Evolutionary conservation across 2,113 vertebrate species (phyloP), one percentile per base, ranked within the genome.

Genomic region (Atractosteus spatula): DNA sequence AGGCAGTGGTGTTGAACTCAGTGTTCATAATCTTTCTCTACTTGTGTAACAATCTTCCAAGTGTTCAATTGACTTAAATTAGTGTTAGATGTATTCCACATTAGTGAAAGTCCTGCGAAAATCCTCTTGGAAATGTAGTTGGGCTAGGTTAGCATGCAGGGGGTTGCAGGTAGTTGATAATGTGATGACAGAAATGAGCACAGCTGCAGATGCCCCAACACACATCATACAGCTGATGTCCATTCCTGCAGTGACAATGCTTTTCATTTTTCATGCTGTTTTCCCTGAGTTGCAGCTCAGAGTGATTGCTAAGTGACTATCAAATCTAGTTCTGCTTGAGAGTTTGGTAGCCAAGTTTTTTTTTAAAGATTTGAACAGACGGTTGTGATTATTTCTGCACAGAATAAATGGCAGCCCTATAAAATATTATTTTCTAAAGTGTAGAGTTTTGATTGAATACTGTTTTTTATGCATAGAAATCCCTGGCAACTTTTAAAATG

Each of bases 41-140:
- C 82, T 67, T 85, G 86, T 94, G 89, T 92, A 87, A 89, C 91
- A 89, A 89, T 92, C 82, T 78, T 88, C 86, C 84, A 87, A 65
- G 75, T 82, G 81, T 85, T 86, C 71, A 77, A 82, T 75, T 80
- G 67, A 90, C 86, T 82, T 81, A 90, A 86, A 86, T 82, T 86
- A 86, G 87, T 89, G 85, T 90, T 94, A 92, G 90, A 73, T 92
- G 87, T 93, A 88, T 90, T 93, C 90, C 93, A 89, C 76, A 78
- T 85, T 89, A 88, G 83, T 83, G 56, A 77, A 89, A 83, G 83
- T 10, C 47, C 47, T 51, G 5, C n/a, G 41, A 73, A 8, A 59
- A 87, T 94, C 82, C 93, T 89, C 90, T 87, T 90, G 87, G 79
- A 93, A 89, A 88, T 87, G 88, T 94, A 90, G 90, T 92, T 86